Evolutionary conservation across 1,140 invertebrate genomes (phyloP).

Genomic region (Drosophila ambigua): DNA sequence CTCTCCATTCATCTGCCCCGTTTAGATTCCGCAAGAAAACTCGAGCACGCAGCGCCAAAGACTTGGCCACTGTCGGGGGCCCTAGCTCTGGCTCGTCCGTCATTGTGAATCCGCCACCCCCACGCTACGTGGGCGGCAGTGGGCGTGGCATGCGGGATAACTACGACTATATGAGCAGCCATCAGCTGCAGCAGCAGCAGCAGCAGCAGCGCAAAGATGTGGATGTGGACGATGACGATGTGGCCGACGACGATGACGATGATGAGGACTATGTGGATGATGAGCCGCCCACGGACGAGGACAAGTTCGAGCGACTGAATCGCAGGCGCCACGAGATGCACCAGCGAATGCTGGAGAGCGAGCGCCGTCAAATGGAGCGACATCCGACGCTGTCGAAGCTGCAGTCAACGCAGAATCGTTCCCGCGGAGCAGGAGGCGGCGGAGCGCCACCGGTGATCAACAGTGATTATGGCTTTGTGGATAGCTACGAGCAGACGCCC

Average conservation of each 20-base stretch:
- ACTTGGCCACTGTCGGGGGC: slow-evolving; percentile 50
- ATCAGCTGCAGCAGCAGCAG: slow-evolving; percentile 7
- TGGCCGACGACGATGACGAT: slow-evolving; percentile 65
- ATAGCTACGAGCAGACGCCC: slow-evolving; percentile 80
- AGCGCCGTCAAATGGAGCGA: slow-evolving; percentile 65
- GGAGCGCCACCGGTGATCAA: slow-evolving; percentile 31
- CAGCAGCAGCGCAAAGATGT: slow-evolving; percentile 39
- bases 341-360: slow-evolving; percentile 78
- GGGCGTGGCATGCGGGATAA: slow-evolving; percentile 66
- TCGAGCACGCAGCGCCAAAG: slow-evolving; percentile 70
- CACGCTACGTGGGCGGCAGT: slow-evolving; percentile 49
- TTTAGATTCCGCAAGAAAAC: slow-evolving; percentile 80
- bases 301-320: slow-evolving; percentile 80
- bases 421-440: slow-evolving; percentile 30
- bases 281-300: slow-evolving; percentile 78
- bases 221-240: slow-evolving; percentile 47
- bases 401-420: slow-evolving; percentile 45
- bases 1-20: neutral
- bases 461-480: slow-evolving; percentile 77
- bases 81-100: slow-evolving; percentile 1
- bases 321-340: slow-evolving; percentile 80
- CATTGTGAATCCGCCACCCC: neutral
- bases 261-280: slow-evolving; percentile 80
- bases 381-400: slow-evolving; percentile 63
- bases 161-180: slow-evolving; percentile 75